A percentile compares a stretch with the other conserved stretches of the same genome.
These are phyloP conservation scores for Kryptopterus vitreolus DNA, from an alignment of 2,797 vertebrate species.

Conservation along the genomic window DNA sequence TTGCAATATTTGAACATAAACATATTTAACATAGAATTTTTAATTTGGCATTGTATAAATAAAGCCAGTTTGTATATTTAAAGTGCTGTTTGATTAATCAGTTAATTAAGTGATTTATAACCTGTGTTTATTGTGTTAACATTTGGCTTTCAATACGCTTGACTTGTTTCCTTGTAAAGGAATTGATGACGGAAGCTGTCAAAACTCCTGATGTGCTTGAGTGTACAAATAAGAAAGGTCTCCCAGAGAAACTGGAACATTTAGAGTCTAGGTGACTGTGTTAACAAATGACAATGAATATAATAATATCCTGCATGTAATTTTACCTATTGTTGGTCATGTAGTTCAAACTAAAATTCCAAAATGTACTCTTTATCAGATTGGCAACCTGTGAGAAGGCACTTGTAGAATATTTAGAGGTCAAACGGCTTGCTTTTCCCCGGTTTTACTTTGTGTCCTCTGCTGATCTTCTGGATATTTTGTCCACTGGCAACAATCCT, in stretches of 20 bases:
- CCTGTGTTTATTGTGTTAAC: too few relatives aligned
- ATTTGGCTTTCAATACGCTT: not conserved
- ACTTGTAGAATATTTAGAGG: constrained; percentile 90
- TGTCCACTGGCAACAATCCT: constrained; percentile 90
- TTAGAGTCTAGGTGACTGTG: constrained; percentile 68
- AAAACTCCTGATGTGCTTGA: constrained; percentile 73
- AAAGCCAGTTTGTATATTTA: too few relatives aligned
- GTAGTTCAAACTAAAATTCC: constrained; percentile 53
- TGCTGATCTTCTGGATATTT: constrained; percentile 90
- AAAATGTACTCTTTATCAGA: constrained; percentile 74
- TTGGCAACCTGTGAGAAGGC: constrained; percentile 91
- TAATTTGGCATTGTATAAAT: too few relatives aligned
- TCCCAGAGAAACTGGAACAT: constrained; percentile 62
- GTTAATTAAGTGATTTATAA: too few relatives aligned
- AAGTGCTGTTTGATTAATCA: too few relatives aligned
- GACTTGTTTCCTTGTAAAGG: constrained; percentile 54
- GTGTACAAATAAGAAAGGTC: constrained; percentile 73
- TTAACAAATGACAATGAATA: constrained; percentile 67
- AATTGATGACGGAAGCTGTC: constrained; percentile 65
- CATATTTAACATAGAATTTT: too few relatives aligned
- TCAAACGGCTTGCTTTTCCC: constrained; percentile 90
- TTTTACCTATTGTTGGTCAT: not conserved
- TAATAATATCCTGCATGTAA: constrained; percentile 70
- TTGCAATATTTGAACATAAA: too few relatives aligned
- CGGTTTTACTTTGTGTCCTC: constrained; percentile 97